phyloP scores from a whole-genome alignment of 2,797 vertebrate genomes.

The Catharus ustulatus region DNA sequence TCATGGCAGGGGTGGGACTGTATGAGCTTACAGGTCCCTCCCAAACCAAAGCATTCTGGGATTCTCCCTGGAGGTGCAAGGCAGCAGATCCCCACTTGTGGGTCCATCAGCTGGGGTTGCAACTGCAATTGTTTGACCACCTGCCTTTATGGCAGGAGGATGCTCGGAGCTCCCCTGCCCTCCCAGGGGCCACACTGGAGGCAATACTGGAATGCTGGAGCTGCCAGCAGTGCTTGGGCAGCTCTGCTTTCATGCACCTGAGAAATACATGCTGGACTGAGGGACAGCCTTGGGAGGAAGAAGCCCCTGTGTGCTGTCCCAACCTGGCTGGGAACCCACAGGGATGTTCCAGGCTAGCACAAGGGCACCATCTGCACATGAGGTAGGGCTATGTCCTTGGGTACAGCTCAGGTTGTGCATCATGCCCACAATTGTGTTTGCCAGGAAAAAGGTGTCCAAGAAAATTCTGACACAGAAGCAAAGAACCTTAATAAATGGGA shows the following conservation, averaged over 20 bases:
- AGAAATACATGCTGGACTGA: rapidly evolving
- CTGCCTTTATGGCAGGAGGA: background rate
- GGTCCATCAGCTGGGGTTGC: background rate
- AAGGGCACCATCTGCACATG: rapidly evolving
- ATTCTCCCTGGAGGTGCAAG: background rate
- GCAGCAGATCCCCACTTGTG: background rate
- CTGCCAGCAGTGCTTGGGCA: background rate
- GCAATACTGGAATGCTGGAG: background rate
- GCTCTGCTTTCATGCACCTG: rapidly evolving
- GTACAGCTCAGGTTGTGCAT: background rate
- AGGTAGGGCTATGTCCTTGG: background rate
- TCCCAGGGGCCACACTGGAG: rapidly evolving
- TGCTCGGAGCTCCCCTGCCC: background rate
- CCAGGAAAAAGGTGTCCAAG: constrained; percentile 2
- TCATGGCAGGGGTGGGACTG: rapidly evolving
- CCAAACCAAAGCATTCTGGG: background rate
- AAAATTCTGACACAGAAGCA: background rate
- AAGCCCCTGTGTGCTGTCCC: background rate
- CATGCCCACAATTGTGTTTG: background rate
- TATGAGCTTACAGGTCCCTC: rapidly evolving
- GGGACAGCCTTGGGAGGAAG: rapidly evolving
- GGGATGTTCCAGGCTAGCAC: background rate
- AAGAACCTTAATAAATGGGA: constrained; percentile 60
- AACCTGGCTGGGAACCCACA: background rate
- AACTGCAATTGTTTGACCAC: background rate